These are phyloP conservation scores for Pandemis heparana DNA, from an alignment of 2,888 invertebrate genomes.

Conservation along the genomic window DNA sequence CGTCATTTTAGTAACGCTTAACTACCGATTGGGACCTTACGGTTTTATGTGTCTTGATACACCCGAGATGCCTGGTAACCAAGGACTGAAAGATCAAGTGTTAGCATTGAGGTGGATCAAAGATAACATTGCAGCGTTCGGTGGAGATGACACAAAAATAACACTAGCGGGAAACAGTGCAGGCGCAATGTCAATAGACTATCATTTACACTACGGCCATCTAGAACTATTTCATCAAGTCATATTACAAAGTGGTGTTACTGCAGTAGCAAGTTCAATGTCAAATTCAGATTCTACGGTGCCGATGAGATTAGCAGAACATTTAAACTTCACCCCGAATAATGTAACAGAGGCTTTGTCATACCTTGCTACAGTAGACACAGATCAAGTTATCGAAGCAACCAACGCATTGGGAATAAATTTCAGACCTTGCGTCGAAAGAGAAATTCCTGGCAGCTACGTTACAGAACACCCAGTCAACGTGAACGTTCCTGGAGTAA, in stretches of 20 bases:
- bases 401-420: neutral
- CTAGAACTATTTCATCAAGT: slow-evolving; percentile 28
- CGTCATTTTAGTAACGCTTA: slow-evolving; percentile 64
- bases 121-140: slow-evolving; percentile 65
- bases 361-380: slow-evolving; percentile 16
- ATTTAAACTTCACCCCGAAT: slow-evolving; percentile 14
- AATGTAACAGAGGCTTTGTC: slow-evolving; percentile 25
- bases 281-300: neutral
- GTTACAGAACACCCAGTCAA: slow-evolving; percentile 35
- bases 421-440: slow-evolving; percentile 40
- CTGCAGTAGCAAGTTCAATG: neutral
- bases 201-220: slow-evolving; percentile 1
- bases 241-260: slow-evolving; percentile 35
- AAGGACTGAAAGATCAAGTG: slow-evolving; percentile 68
- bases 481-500: slow-evolving; percentile 8
- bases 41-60: slow-evolving; percentile 69
- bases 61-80: slow-evolving; percentile 64
- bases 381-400: slow-evolving; percentile 28
- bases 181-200: slow-evolving; percentile 59
- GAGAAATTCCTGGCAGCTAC: slow-evolving; percentile 27
- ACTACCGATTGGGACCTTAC: slow-evolving; percentile 68
- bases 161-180: slow-evolving; percentile 69
- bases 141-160: slow-evolving; percentile 62
- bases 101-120: slow-evolving; percentile 67
- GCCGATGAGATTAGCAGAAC: slow-evolving; percentile 31